A percentile compares a stretch with the other conserved stretches of the same genome.
Conservation (phyloP, 2,797 vertebrate species). For the Scleropages formosus region DNA sequence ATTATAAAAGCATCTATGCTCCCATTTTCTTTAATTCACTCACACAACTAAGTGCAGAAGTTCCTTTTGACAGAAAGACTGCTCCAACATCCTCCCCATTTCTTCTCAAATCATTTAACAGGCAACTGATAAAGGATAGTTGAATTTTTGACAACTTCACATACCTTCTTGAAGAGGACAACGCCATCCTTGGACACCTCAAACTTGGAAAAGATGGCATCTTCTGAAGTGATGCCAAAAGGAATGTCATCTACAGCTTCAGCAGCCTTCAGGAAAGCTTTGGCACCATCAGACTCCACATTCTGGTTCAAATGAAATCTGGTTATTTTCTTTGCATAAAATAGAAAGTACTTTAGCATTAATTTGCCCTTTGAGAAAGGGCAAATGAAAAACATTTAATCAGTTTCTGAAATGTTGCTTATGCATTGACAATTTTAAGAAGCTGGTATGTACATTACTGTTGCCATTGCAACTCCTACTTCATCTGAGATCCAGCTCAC, state of each 20-base stretch:
- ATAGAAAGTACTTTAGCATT: too few species aligned
- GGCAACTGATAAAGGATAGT: background rate
- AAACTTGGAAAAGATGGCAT: slow-evolving; percentile 78
- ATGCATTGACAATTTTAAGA: too few species aligned
- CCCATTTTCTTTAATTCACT: too few species aligned
- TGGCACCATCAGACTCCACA: slow-evolving; percentile 70
- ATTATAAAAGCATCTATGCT: too few species aligned
- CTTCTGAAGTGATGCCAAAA: slow-evolving; percentile 78
- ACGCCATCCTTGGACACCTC: slow-evolving; percentile 79
- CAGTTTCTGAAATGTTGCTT: too few species aligned
- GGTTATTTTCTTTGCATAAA: background rate
- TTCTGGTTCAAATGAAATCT: slow-evolving; percentile 66
- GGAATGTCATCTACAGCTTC: slow-evolving; percentile 89
- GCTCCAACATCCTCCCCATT: too few species aligned
- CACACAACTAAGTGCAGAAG: too few species aligned
- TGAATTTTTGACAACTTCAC: background rate
- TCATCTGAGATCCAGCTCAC: slow-evolving; percentile 54
- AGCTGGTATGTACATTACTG: too few species aligned
- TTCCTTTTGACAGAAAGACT: too few species aligned
- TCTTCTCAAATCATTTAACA: too few species aligned
- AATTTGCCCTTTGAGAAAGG: too few species aligned
- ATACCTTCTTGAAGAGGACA: slow-evolving; percentile 96
- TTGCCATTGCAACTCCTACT: background rate
- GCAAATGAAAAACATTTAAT: too few species aligned
- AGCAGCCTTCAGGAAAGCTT: slow-evolving; percentile 81